Percentiles rank a stretch among this genome's conserved stretches.
These are phyloP conservation scores for Aporophyla lueneburgensis DNA, from an alignment of 2,888 invertebrate species.

Conservation along the genomic window DNA sequence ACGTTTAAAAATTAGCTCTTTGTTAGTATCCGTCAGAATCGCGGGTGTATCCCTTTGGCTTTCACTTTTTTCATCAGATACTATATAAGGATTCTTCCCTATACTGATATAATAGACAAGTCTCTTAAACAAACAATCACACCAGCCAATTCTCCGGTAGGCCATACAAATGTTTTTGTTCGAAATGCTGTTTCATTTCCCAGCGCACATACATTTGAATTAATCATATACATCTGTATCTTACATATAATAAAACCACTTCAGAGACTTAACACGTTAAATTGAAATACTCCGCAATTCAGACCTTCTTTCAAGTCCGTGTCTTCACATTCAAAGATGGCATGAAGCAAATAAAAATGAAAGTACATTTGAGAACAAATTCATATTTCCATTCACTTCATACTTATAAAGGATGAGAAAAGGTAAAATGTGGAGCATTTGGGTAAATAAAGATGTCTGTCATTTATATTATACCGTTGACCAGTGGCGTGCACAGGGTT, in stretches of 20 bases:
- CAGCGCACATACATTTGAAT: neutral
- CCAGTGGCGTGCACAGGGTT: too few relatives aligned
- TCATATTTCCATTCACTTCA: slow-evolving; percentile 23
- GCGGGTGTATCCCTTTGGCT: too few relatives aligned
- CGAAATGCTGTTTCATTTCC: neutral
- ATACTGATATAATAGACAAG: neutral
- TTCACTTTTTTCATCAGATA: too few relatives aligned
- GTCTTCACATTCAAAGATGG: slow-evolving; percentile 4
- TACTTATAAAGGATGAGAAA: slow-evolving; percentile 18
- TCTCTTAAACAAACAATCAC: neutral
- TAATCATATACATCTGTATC: neutral
- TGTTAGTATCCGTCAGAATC: too few relatives aligned
- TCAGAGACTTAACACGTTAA: neutral
- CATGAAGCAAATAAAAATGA: slow-evolving; percentile 22
- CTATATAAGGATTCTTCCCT: neutral
- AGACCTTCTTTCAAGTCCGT: neutral
- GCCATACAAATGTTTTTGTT: neutral
- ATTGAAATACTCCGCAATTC: slow-evolving; percentile 1
- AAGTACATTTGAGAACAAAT: slow-evolving; percentile 6
- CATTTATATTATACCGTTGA: neutral
- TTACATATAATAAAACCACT: neutral
- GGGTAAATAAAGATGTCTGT: slow-evolving; percentile 17
- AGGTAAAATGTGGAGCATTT: slow-evolving; percentile 10
- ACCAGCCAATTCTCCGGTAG: neutral
- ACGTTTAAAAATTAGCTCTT: too few relatives aligned